phyloP scores from a whole-genome alignment of 2,888 invertebrate species.

The Sipha maydis region DNA sequence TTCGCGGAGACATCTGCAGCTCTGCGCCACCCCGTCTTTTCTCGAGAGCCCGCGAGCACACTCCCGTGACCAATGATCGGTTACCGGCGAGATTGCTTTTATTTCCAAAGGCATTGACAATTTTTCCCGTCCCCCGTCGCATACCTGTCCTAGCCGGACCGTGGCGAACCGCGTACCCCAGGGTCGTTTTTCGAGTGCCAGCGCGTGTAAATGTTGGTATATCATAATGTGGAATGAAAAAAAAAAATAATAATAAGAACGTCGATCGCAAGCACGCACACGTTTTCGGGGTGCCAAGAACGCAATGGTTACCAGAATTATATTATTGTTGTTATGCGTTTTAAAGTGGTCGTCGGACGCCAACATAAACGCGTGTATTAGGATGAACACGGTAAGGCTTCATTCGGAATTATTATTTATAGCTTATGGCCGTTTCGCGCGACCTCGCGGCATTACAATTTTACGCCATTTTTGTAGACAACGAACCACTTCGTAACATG shows the following conservation, averaged over 20 bases:
- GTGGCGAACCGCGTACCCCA: constrained; percentile 7
- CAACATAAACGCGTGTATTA: too few relatives aligned
- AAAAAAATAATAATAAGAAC: too few relatives aligned
- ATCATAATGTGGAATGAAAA: background rate
- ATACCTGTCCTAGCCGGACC: background rate
- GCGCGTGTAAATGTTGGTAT: background rate
- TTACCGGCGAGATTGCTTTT: constrained; percentile 27
- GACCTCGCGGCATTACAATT: constrained; percentile 9
- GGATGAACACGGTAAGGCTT: background rate
- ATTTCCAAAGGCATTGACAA: constrained; percentile 18
- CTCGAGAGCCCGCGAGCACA: constrained; percentile 37
- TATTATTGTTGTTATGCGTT: background rate
- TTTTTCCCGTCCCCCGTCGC: background rate
- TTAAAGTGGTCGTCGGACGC: too few relatives aligned
- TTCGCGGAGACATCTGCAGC: constrained; percentile 17
- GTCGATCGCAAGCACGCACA: too few relatives aligned
- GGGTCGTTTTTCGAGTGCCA: background rate
- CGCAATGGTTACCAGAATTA: background rate
- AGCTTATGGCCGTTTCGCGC: background rate
- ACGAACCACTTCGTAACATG: background rate
- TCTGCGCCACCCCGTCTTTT: background rate
- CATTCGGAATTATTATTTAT: constrained; percentile 4
- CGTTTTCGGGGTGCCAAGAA: too few relatives aligned
- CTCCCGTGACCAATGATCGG: constrained; percentile 60
- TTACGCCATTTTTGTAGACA: background rate